Evolutionary conservation across 2,888 invertebrate genomes (phyloP).

Genomic region (Patella ulyssiponensis): DNA sequence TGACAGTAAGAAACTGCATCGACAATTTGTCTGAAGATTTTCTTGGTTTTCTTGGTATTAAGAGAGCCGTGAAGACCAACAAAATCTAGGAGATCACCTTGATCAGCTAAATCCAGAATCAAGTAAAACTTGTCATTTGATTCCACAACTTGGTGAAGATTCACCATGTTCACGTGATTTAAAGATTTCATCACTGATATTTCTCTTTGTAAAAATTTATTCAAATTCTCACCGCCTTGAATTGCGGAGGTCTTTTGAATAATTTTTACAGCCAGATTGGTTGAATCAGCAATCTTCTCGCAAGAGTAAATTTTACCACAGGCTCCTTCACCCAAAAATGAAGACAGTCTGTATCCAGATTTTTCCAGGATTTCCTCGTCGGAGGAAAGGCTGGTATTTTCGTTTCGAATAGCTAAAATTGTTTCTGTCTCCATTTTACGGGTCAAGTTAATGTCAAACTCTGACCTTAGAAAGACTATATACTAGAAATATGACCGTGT

Average conservation of each 20-base stretch:
- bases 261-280: background rate
- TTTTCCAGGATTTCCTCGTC: background rate
- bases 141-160: background rate
- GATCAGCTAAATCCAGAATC: background rate
- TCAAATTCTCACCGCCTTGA: background rate
- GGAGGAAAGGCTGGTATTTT: too few relatives aligned
- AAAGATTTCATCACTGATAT: background rate
- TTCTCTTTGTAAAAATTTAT: background rate
- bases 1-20: constrained; percentile 1
- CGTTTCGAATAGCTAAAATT: background rate
- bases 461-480: background rate
- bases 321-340: background rate
- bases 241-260: background rate
- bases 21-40: constrained; percentile 8
- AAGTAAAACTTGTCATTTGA: background rate
- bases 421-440: background rate
- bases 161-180: background rate
- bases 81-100: constrained; percentile 3
- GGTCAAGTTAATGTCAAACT: background rate
- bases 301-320: constrained; percentile 2
- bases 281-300: background rate
- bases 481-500: background rate
- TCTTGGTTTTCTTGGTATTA: constrained; percentile 8
- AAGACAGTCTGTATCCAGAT: background rate
- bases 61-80: constrained; percentile 7